phyloP scores from a whole-genome alignment of 92 coral and sea anemone species.

The Virgularia gustaviana region DNA sequence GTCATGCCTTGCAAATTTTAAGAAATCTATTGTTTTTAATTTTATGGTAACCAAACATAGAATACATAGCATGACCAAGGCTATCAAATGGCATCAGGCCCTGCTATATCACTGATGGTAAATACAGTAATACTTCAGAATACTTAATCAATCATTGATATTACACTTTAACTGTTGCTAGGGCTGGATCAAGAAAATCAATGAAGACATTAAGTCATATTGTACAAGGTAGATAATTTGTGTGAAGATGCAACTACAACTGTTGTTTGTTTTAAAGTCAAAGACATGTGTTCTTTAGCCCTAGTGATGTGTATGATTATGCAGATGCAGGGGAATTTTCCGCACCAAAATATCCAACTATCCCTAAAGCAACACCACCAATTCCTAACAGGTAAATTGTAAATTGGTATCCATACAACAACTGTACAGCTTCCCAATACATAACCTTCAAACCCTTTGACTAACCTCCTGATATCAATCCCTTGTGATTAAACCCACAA shows the following conservation, averaged over 20 bases:
- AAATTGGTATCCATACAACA: neutral
- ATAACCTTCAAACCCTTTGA: neutral
- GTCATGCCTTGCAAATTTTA: neutral
- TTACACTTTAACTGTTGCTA: neutral
- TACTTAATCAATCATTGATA: neutral
- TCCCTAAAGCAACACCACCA: neutral
- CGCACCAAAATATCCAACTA: slow-evolving; percentile 3
- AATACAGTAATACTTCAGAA: no score
- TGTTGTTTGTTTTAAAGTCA: neutral
- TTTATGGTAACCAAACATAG: no score
- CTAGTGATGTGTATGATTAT: slow-evolving; percentile 6
- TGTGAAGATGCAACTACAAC: neutral
- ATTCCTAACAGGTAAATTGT: slow-evolving; percentile 2
- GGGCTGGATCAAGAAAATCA: slow-evolving; percentile 26
- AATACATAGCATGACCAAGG: no score
- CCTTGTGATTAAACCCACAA: no score
- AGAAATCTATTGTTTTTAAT: neutral
- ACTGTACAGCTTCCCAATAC: neutral
- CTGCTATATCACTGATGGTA: neutral
- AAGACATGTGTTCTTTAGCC: neutral
- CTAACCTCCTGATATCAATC: neutral
- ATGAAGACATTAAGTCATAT: neutral
- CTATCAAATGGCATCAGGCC: no score
- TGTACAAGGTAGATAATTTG: slow-evolving; percentile 13
- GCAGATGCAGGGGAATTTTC: neutral